Base-by-base conservation (phyloP, 2,113 vertebrate species). In the Sapayoa aenigma region DNA sequence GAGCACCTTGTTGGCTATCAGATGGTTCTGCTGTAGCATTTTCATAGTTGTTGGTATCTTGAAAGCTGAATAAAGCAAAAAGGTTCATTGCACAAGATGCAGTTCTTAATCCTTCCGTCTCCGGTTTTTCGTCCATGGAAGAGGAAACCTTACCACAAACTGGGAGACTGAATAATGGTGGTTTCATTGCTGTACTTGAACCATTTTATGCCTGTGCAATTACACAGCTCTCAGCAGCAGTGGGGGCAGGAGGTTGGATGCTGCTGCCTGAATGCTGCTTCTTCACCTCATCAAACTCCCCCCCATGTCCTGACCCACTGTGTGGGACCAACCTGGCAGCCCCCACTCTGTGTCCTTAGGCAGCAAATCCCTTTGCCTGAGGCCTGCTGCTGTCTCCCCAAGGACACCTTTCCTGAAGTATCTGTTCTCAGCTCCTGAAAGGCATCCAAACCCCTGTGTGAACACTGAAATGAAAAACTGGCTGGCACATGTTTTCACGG, bases 361-460 rank as follows among this genome's bases (percentile, higher is more conserved):
- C 80, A 72, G 66, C 31, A 62, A 78, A 78, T 33, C 88, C 76
- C 60, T 53, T 50, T 66, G 35, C 76, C 47, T 17, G 91, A 44
- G 49, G 33, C 33, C 41, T 83, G 89, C 74, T 72, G 60, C 46
- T 58, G 2, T 9, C 82, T 77, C 91, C 90, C 87, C 83, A 94
- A 96, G 95, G 95, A 89, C 89, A 73, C 72, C 87, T 92, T 80
- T 75, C 74, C 59, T 3, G 5, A 75, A 53, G 85, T 58, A 22
- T 76, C 91, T 84, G 68, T 49, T 94, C 78, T 65, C 49, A 3
- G 0, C 59, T 95, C 71, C 93, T 95, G 93, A 95, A 95, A 97
- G 94, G 87, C 90, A 78, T 90, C 95, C 94, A 96, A 86, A 95
- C 93, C 94, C 89, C 93, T 89, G 84, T 92, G 89, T 94, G 94